phyloP scores from a whole-genome alignment of 1,140 invertebrate genomes.

The Drosophila virilis region DNA sequence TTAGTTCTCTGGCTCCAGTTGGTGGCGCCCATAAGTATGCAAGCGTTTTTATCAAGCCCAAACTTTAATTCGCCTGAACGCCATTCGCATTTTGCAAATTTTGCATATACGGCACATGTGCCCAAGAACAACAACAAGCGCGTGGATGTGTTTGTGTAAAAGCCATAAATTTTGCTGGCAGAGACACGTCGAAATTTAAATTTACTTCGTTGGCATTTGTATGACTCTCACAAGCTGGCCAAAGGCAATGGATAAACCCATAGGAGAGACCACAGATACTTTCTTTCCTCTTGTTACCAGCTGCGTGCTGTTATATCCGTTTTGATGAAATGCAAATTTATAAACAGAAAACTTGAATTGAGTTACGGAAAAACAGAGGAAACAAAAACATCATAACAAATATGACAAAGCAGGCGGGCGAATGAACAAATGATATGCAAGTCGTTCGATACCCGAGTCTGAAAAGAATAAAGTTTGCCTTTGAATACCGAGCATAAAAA shows the following conservation, averaged over 20 bases:
- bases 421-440: slow-evolving; percentile 58
- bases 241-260: slow-evolving; percentile 15
- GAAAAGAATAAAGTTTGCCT: not conserved
- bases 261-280: slow-evolving; percentile 34
- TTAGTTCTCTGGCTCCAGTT: slow-evolving; percentile 25
- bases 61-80: slow-evolving; percentile 36
- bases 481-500: not conserved
- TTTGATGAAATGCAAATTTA: slow-evolving; percentile 73
- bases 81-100: slow-evolving; percentile 28
- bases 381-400: slow-evolving; percentile 46
- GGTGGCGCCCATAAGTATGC: slow-evolving; percentile 24
- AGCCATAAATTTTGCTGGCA: slow-evolving; percentile 65
- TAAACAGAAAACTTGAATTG: slow-evolving; percentile 48
- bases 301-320: slow-evolving; percentile 13
- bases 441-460: slow-evolving; percentile 6
- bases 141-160: slow-evolving; percentile 16
- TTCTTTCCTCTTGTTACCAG: slow-evolving; percentile 7
- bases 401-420: slow-evolving; percentile 26
- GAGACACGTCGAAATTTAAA: slow-evolving; percentile 66
- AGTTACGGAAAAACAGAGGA: slow-evolving; percentile 33
- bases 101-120: slow-evolving; percentile 59
- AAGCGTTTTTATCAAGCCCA: slow-evolving; percentile 50
- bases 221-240: not conserved
- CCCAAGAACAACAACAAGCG: slow-evolving; percentile 46
- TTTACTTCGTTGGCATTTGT: slow-evolving; percentile 53